Conservation (phyloP, 2,113 vertebrate species). For the Pollachius pollachius region DNA sequence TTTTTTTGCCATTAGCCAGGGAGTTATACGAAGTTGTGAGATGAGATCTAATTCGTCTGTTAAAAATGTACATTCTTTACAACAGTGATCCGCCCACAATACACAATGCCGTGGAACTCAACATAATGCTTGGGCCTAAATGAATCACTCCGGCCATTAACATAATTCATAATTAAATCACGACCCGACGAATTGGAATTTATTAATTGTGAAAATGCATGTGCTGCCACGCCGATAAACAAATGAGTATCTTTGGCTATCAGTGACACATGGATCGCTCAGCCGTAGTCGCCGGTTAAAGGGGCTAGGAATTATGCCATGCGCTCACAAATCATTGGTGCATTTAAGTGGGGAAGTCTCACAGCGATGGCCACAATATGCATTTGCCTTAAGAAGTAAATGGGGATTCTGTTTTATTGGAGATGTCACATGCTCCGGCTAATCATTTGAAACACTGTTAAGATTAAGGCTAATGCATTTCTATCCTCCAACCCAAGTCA, state of each 20-base stretch:
- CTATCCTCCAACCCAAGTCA: constrained; percentile 29
- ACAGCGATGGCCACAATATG: constrained; percentile 84
- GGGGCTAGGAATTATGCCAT: constrained; percentile 70
- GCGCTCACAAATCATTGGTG: constrained; percentile 82
- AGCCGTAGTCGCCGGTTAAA: constrained; percentile 74
- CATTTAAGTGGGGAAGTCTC: constrained; percentile 72
- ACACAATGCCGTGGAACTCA: constrained; percentile 54
- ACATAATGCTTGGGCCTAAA: constrained; percentile 74
- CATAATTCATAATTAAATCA: constrained; percentile 93
- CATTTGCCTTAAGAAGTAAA: constrained; percentile 80
- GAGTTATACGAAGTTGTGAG: constrained; percentile 39
- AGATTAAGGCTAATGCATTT: constrained; percentile 60
- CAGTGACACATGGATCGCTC: constrained; percentile 80
- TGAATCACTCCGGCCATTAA: constrained; percentile 83
- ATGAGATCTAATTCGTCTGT: constrained; percentile 20
- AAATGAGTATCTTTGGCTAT: constrained; percentile 85
- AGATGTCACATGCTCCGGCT: constrained; percentile 67
- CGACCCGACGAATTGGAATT: constrained; percentile 83
- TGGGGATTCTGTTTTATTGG: constrained; percentile 65
- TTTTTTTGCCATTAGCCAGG: constrained; percentile 51
- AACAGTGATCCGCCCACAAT: background rate
- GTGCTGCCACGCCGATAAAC: constrained; percentile 76
- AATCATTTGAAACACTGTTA: constrained; percentile 63
- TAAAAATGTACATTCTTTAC: no score
- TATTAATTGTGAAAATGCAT: constrained; percentile 87